A percentile compares a stretch with the other conserved stretches of the same genome.
phyloP scores from a whole-genome alignment of 2,888 invertebrate genomes.

The Pherbina coryleti region DNA sequence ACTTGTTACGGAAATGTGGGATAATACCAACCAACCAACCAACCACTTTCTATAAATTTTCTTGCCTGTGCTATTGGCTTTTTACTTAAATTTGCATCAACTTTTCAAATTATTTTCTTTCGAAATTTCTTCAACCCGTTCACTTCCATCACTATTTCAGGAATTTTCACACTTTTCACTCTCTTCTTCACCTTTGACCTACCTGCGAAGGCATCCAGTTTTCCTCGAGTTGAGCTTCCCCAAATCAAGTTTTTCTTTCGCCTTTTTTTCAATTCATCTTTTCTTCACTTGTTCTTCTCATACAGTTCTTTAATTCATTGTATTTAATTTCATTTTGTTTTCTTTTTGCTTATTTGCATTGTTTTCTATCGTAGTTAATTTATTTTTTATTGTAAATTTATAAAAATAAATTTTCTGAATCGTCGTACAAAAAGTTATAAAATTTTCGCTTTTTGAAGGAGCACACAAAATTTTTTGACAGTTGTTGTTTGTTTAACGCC shows the following conservation, averaged over 20 bases:
- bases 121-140: not conserved
- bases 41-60: slow-evolving; percentile 23
- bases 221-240: slow-evolving; percentile 41
- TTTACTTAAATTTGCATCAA: slow-evolving; percentile 1
- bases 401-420: slow-evolving; percentile 52
- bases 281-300: slow-evolving; percentile 44
- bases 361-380: slow-evolving; percentile 54
- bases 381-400: slow-evolving; percentile 48
- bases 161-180: slow-evolving; percentile 57
- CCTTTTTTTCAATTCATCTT: slow-evolving; percentile 55
- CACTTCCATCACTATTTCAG: slow-evolving; percentile 38
- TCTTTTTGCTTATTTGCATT: slow-evolving; percentile 19
- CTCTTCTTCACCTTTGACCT: slow-evolving; percentile 64
- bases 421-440: slow-evolving; percentile 54
- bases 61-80: slow-evolving; percentile 3
- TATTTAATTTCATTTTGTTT: slow-evolving; percentile 29
- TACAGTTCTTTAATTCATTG: slow-evolving; percentile 32
- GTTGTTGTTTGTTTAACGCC: slow-evolving; percentile 58
- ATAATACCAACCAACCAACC: slow-evolving; percentile 5
- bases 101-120: not conserved
- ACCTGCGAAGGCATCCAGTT: slow-evolving; percentile 61
- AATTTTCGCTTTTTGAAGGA: slow-evolving; percentile 47
- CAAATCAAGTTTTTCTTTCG: slow-evolving; percentile 43
- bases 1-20: slow-evolving; percentile 12
- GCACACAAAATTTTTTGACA: slow-evolving; percentile 54